Percentiles rank a stretch among this genome's conserved stretches.
Evolutionary conservation across 2,888 invertebrate genomes (phyloP).

Genomic region (Liodrosophila aerea): DNA sequence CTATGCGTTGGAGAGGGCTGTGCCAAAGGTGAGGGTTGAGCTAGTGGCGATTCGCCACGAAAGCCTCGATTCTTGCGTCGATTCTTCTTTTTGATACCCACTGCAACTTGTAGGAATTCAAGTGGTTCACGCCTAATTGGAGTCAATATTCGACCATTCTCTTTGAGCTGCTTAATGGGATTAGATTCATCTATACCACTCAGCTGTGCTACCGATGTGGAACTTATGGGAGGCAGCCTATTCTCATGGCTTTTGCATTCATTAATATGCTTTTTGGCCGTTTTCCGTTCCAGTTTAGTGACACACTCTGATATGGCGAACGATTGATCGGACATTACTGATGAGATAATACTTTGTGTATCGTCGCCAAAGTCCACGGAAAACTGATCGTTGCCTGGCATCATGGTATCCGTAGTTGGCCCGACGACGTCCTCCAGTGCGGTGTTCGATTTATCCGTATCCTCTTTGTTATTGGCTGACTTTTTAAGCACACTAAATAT

Average conservation of each 20-base stretch:
- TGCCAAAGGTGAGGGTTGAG: conserved; percentile 82
- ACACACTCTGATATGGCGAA: conserved; percentile 87
- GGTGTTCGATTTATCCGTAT: conserved; percentile 89
- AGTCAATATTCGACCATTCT: conserved; percentile 84
- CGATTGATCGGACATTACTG: conserved; percentile 89
- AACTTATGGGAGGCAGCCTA: conserved; percentile 60
- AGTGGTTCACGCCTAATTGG: conserved; percentile 89
- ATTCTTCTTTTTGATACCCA: conserved; percentile 88
- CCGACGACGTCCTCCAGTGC: conserved; percentile 85
- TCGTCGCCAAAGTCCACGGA: conserved; percentile 85
- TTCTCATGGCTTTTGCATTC: conserved; percentile 81
- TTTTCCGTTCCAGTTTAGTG: conserved; percentile 84
- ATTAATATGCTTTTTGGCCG: conserved; percentile 80
- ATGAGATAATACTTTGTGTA: conserved; percentile 89
- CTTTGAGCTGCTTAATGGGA: conserved; percentile 67
- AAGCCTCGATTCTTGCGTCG: conserved; percentile 86
- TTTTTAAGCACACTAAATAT: conserved; percentile 92
- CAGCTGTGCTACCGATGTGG: conserved; percentile 50
- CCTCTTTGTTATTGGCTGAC: conserved; percentile 91
- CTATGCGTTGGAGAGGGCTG: conserved; percentile 83
- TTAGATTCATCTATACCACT: conserved; percentile 20
- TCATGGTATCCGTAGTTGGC: conserved; percentile 84
- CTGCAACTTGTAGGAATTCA: conserved; percentile 88
- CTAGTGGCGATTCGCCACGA: conserved; percentile 84
- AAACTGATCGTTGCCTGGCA: conserved; percentile 86